Percentiles rank a stretch among this genome's conserved stretches.
These are phyloP conservation scores for Poecilia velifera DNA, from an alignment of 2,797 vertebrate species.

Conservation along the genomic window DNA sequence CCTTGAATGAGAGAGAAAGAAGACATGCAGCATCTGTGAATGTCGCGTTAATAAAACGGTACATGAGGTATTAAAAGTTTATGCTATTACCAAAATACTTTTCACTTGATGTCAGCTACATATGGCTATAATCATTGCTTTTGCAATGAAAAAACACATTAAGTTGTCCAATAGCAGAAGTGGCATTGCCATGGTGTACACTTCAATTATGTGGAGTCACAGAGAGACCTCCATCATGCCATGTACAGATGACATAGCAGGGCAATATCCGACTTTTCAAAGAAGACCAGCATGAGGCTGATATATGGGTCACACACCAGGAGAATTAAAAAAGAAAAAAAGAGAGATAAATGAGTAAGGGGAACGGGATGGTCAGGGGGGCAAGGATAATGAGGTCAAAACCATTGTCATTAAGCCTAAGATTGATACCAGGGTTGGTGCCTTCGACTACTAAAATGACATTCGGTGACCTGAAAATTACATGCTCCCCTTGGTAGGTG, in stretches of 20 bases:
- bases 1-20: constrained; percentile 36
- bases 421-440: constrained; percentile 68
- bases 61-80: constrained; percentile 9
- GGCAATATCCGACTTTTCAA: constrained; percentile 34
- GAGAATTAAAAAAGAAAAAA: constrained; percentile 52
- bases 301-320: constrained; percentile 29
- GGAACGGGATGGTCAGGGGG: constrained; percentile 53
- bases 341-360: constrained; percentile 72
- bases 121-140: neutral
- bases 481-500: constrained; percentile 50
- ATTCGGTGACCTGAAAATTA: constrained; percentile 65
- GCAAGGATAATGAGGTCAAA: constrained; percentile 79
- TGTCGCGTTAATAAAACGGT: neutral
- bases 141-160: neutral
- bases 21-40: constrained; percentile 14
- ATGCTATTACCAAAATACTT: neutral
- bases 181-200: neutral
- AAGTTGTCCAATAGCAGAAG: neutral
- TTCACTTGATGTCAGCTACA: neutral
- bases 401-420: constrained; percentile 85
- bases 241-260: constrained; percentile 19
- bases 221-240: constrained; percentile 16
- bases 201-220: constrained; percentile 10
- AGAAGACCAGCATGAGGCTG: constrained; percentile 19
- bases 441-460: constrained; percentile 66